Conservation (phyloP, 2,888 invertebrate species). For the Elegia similella region DNA sequence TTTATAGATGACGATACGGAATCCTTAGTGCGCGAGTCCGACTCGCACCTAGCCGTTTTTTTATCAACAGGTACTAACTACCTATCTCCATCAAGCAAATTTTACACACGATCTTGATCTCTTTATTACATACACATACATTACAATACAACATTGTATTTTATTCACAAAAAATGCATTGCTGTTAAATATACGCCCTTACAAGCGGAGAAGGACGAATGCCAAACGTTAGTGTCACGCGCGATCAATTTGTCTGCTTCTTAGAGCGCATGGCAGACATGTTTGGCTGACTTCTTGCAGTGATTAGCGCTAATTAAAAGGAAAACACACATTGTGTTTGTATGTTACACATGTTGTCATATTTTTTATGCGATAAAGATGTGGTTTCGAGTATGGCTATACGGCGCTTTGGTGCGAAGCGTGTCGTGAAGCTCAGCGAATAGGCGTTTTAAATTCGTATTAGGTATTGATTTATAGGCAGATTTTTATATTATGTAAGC, state of each 20-base stretch:
- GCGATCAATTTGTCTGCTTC: constrained; percentile 13
- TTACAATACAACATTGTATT: neutral
- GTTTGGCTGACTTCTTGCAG: neutral
- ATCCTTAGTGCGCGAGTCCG: too few species aligned
- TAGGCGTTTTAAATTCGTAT: too few species aligned
- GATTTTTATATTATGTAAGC: too few species aligned
- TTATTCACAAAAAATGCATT: neutral
- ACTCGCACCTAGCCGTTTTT: too few species aligned
- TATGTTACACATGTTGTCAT: neutral
- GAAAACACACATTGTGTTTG: neutral
- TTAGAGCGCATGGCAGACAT: constrained; percentile 5
- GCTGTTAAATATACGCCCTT: constrained; percentile 2
- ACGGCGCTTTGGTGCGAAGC: too few species aligned
- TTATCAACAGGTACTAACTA: too few species aligned
- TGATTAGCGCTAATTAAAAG: constrained; percentile 11
- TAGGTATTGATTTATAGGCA: too few species aligned
- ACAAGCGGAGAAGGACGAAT: constrained; percentile 13
- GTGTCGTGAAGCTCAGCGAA: too few species aligned
- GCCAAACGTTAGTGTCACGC: constrained; percentile 11
- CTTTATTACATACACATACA: too few species aligned
- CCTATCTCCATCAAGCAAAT: too few species aligned
- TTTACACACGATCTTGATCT: too few species aligned
- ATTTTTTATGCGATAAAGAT: neutral
- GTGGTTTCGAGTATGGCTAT: neutral
- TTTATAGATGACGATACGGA: too few species aligned